Evolutionary conservation across 2,797 vertebrate species (phyloP), one percentile per base, ranked within the genome.

Genomic region (Brotula barbata): DNA sequence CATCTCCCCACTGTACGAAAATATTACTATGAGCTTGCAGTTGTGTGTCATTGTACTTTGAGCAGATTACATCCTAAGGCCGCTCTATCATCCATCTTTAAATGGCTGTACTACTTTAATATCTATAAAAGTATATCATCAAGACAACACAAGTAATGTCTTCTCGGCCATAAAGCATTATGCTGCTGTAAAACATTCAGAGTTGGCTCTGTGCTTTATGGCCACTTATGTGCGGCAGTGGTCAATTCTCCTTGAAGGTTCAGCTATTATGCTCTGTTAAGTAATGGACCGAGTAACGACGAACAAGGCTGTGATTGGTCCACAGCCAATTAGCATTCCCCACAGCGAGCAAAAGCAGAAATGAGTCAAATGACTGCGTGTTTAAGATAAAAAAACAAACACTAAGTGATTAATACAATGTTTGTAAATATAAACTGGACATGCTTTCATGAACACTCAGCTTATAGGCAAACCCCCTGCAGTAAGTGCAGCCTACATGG

Each of bases 221-320:
- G 64, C 67, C 68, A 70, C 75, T 82, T 73, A 72, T 55, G 57
- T 28, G 67, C 58, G 63, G 70, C 83, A 64, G 51, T 2, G 49
- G 52, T 23, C 68, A 60, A 73, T 73, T 79, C 66, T 77, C 63
- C 28, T 58, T 71, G 65, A 54, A 68, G 60, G 62, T 77, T 78
- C 53, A 79, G 56, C 56, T 77, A 71, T 79, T 77, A 57, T 50
- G 54, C 37, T 74, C 41, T 44, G 64, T 25, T 75, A 75, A 75
- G 78, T 80, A 83, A 83, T 76, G 78, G 73, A 51, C 61, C 19
- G 22, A 65, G 51, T 73, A 80, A 75, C 75, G 72, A 76, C 56
- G 9, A 43, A 60, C 50, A 44, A 52, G 57, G 54, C 46, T 36
- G 56, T 33, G 75, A 79, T 37, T 73, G 59, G 53, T 52, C 58